Conservation (phyloP, 1,140 invertebrate species). For the Drosophila azteca region DNA sequence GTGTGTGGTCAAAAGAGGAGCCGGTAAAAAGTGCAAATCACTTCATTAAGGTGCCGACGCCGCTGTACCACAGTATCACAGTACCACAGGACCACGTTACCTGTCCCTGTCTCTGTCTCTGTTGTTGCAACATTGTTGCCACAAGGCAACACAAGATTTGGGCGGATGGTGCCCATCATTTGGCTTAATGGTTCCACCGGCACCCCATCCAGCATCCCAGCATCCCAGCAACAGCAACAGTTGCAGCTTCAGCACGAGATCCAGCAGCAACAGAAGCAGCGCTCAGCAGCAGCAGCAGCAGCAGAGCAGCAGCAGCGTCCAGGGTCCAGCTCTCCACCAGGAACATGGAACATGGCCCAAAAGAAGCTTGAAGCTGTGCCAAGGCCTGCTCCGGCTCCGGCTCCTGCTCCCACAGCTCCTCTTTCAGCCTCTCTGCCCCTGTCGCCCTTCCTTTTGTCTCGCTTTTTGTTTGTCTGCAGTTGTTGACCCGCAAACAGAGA, state of each 20-base stretch:
- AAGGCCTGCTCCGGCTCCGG: slow-evolving; percentile 10
- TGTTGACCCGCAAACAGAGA: slow-evolving; percentile 40
- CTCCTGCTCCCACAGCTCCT: background rate
- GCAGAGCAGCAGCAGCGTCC: slow-evolving; percentile 1
- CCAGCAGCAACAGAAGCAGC: slow-evolving; percentile 1
- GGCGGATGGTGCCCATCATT: slow-evolving; percentile 67
- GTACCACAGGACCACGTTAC: slow-evolving; percentile 14
- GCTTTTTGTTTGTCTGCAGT: background rate
- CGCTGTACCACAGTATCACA: slow-evolving; percentile 31
- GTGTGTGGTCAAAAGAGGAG: slow-evolving; percentile 67
- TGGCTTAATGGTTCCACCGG: slow-evolving; percentile 68
- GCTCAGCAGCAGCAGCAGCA: slow-evolving; percentile 1
- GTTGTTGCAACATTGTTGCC: slow-evolving; percentile 62
- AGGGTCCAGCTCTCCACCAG: no score
- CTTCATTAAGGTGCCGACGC: slow-evolving; percentile 70
- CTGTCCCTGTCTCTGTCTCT: background rate
- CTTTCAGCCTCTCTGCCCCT: background rate
- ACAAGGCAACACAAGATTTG: slow-evolving; percentile 38
- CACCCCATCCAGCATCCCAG: slow-evolving; percentile 34
- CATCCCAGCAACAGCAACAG: slow-evolving; percentile 13
- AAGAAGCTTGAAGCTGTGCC: slow-evolving; percentile 24
- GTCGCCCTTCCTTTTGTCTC: background rate
- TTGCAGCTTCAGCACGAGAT: background rate
- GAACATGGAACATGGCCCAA: slow-evolving; percentile 7
- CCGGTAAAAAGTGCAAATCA: slow-evolving; percentile 74